Percentiles rank a stretch among this genome's conserved stretches.
Evolutionary conservation across 2,888 invertebrate genomes (phyloP).

Genomic region (Spicauda simplicius): DNA sequence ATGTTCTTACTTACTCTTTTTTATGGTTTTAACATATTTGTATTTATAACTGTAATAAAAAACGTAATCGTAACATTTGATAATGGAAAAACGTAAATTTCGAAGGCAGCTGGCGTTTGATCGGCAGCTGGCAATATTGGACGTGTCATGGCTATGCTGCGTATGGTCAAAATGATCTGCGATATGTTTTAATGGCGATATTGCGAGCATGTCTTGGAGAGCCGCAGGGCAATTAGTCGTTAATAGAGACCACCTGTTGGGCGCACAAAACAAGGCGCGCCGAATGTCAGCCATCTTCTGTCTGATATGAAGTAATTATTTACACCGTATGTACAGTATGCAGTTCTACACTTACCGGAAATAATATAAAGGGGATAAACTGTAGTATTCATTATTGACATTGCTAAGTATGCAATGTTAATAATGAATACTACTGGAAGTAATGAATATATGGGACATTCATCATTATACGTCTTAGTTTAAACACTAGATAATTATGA

Average conservation of each 20-base stretch:
- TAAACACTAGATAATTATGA: too few species aligned
- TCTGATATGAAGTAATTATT: constrained; percentile 1
- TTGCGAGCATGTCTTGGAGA: constrained; percentile 19
- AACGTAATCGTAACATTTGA: background rate
- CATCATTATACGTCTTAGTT: too few species aligned
- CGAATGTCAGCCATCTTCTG: constrained; percentile 5
- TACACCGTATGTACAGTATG: background rate
- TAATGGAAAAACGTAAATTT: constrained; percentile 5
- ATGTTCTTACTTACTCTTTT: too few species aligned
- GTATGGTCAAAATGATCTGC: constrained; percentile 25
- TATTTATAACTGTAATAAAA: background rate
- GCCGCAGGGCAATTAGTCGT: constrained; percentile 21
- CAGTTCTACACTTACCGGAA: background rate
- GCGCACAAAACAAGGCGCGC: constrained; percentile 4
- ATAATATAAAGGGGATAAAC: too few species aligned
- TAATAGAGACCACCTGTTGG: constrained; percentile 33
- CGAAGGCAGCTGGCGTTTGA: constrained; percentile 14
- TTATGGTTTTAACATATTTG: too few species aligned
- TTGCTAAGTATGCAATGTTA: too few species aligned
- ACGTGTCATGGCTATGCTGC: constrained; percentile 25
- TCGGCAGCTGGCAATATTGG: constrained; percentile 17
- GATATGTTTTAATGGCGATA: constrained; percentile 20
- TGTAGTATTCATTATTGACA: too few species aligned
- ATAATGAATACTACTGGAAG: too few species aligned
- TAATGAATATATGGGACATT: too few species aligned